Evolutionary conservation across 1,140 invertebrate species (phyloP), one percentile per base, ranked within the genome.

Genomic region (Branchinecta lindahli): DNA sequence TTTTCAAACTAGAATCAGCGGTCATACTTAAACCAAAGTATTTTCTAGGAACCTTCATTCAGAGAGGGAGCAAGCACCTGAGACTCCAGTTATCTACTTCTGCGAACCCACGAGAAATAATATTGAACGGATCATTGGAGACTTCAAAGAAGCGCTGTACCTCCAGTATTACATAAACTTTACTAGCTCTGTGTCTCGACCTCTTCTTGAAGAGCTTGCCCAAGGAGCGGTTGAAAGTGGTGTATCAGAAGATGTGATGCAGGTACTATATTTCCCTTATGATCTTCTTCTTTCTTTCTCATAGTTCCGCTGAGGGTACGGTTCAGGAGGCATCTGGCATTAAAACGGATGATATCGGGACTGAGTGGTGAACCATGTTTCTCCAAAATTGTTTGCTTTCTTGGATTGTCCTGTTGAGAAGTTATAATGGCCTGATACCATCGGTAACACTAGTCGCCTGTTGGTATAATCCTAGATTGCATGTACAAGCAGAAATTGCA

Each of bases 31-130:
- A 33, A 33, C 33, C 5, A 5, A 33, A 5, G 45, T 73, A 70
- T 75, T 74, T 70, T 75, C 71, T 77, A 92, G 91, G 45, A 86
- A 91, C 79, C 81, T 98, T 45, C 92, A 97, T 81, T 92, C 92
- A 7, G 91, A 96, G 76, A 83, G 96, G 74, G 96, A 98, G 80
- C 83, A 90, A 8, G 94, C 99, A 75, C 94, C 96, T 7, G 97
- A 99, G 83, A 96, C 98, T 15, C 95, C 96, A 73, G 95, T 94
- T 9, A 88, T 99, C 67, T 99, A 99, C 81, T 99, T 99, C 79
- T 96, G 97, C 80, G 85, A 91, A 74, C 95, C 97, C n/a, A 91
- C 89, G 45, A 92, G 97, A 77, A 94, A 99, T 79, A 99, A 99
- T 82, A 84, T 99, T 44, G 88, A 88, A 65, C 83, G 94, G 74